These are phyloP conservation scores for Caenorhabditis briggsae DNA, from an alignment of 1,140 invertebrate genomes.

Conservation along the genomic window DNA sequence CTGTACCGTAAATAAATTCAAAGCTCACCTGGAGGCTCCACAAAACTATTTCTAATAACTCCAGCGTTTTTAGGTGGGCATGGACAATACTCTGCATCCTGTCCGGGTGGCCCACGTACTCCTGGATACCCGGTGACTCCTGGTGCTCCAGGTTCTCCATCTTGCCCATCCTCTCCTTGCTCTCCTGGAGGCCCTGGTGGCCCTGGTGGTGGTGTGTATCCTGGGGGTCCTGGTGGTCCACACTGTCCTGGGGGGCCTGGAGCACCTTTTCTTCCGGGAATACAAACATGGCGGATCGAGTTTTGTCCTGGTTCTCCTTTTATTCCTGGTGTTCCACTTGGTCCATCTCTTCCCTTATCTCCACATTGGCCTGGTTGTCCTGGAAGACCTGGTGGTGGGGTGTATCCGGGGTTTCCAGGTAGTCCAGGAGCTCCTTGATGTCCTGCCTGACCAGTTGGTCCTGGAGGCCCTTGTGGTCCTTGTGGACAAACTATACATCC, in stretches of 20 bases:
- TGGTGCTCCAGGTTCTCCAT: constrained; percentile 34
- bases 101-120: constrained; percentile 58
- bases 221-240: constrained; percentile 58
- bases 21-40: neutral
- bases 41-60: constrained; percentile 22
- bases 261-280: constrained; percentile 58
- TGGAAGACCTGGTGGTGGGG: neutral
- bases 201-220: constrained; percentile 56
- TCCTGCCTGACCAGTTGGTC: constrained; percentile 40
- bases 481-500: constrained; percentile 64
- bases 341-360: constrained; percentile 43
- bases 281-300: constrained; percentile 19
- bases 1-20: neutral
- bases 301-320: constrained; percentile 52
- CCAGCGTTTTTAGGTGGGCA: constrained; percentile 54
- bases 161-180: constrained; percentile 21
- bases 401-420: neutral
- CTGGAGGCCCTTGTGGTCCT: constrained; percentile 63
- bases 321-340: constrained; percentile 46
- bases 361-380: constrained; percentile 57
- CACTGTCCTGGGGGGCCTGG: constrained; percentile 55
- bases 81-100: constrained; percentile 66
- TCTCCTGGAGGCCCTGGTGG: constrained; percentile 35
- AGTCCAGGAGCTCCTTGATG: constrained; percentile 20
- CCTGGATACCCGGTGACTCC: constrained; percentile 59